A percentile compares a stretch with the other conserved stretches of the same genome.
phyloP scores from a whole-genome alignment of 2,888 invertebrate species.

The Philaethria dido region DNA sequence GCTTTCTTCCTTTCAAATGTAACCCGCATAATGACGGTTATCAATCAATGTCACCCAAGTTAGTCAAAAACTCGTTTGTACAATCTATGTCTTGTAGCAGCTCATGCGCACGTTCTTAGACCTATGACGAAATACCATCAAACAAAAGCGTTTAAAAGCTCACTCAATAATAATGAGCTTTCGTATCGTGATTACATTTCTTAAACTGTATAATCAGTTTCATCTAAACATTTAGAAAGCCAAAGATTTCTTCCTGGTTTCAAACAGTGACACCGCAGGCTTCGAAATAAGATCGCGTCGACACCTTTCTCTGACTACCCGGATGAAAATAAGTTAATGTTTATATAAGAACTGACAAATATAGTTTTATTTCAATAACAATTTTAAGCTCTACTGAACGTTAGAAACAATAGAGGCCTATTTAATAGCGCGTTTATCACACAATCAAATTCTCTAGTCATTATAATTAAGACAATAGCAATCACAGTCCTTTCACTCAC shows the following conservation, averaged over 20 bases:
- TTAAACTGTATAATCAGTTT: background rate
- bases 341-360: slow-evolving; percentile 1
- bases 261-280: slow-evolving; percentile 15
- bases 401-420: background rate
- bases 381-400: background rate
- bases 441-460: background rate
- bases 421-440: background rate
- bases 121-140: slow-evolving; percentile 6
- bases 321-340: background rate
- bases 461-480: slow-evolving; percentile 3
- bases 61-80: slow-evolving; percentile 23
- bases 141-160: background rate
- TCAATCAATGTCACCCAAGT: slow-evolving; percentile 31
- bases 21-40: slow-evolving; percentile 4
- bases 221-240: slow-evolving; percentile 8
- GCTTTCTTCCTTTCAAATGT: slow-evolving; percentile 29
- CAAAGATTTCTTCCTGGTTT: slow-evolving; percentile 24
- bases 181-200: background rate
- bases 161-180: background rate
- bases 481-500: slow-evolving; percentile 64
- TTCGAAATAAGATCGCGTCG: slow-evolving; percentile 25
- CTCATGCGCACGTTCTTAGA: slow-evolving; percentile 17
- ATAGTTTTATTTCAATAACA: background rate
- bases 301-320: slow-evolving; percentile 27
- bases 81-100: slow-evolving; percentile 18